Percentiles rank a stretch among this genome's conserved stretches.
These are phyloP conservation scores for Sebastes trivittatus DNA, from an alignment of 2,797 vertebrate genomes.

Conservation along the genomic window DNA sequence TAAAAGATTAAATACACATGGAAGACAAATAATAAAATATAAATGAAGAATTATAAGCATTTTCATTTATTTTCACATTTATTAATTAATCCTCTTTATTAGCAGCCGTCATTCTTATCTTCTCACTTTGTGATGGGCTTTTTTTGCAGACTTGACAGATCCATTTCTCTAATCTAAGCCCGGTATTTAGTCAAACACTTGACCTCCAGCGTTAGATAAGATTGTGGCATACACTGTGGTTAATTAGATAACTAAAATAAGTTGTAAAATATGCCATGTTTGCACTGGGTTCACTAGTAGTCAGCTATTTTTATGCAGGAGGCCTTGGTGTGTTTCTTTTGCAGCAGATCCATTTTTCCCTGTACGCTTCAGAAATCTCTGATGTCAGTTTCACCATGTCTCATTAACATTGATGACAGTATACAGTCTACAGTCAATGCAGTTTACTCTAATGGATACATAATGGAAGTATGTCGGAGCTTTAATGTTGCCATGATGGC, in stretches of 20 bases:
- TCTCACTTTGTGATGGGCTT: background rate
- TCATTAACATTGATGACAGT: conserved; percentile 18
- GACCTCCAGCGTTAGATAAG: background rate
- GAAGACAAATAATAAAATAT: no score
- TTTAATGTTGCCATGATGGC: background rate
- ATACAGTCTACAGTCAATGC: background rate
- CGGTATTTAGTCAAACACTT: background rate
- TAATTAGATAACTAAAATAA: conserved; percentile 29
- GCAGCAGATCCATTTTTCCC: background rate
- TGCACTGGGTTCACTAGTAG: background rate
- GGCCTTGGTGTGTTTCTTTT: background rate
- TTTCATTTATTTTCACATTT: no score
- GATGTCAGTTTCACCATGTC: background rate
- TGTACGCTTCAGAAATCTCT: background rate
- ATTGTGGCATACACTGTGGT: background rate
- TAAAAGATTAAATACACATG: no score
- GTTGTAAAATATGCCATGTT: background rate
- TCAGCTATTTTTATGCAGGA: conserved; percentile 6
- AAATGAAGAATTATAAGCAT: no score
- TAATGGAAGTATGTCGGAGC: background rate
- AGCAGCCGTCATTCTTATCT: background rate
- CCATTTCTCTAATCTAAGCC: background rate
- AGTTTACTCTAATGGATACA: conserved; percentile 11
- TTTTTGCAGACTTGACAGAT: background rate
- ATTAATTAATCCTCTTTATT: background rate